Base-by-base conservation (phyloP, 2,113 vertebrate genomes). In the Leucoraja erinaceus region DNA sequence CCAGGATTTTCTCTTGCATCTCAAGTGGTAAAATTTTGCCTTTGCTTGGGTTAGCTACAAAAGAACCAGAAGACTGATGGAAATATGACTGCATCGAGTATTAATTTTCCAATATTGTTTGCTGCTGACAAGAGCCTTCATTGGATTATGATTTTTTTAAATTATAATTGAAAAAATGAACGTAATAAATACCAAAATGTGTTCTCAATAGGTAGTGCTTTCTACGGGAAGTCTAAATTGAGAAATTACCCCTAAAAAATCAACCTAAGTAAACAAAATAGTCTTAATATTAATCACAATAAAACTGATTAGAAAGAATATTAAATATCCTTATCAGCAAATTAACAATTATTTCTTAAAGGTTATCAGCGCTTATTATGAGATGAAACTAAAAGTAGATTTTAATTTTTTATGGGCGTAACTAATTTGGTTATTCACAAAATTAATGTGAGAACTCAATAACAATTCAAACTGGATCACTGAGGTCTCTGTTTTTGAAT, bases 401-500 rank as follows among this genome's bases (percentile, higher is more conserved):
- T 47, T 91, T 91, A 72, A 91, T 91, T 70, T 47, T 72, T 54
- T 91, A 72, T 72, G 66, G 22, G 11, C 20, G 1, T 38, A 74
- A 54, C 20, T 38, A 72, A 38, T 22, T 18, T 5, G 38, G 68
- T 28, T 38, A 91, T 72, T 91, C 90, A 91, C 20, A 28, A 16
- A 47, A 31, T 72, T 91, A 28, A 70, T 72, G 88, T 91, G 31
- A 91, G 18, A 72, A 91, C 88, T 91, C 31, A 70, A 90, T 90
- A 72, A 70, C 18, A 91, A 72, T 91, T 91, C 83, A 88, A 88
- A 88, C 59, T 63, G 28, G 28, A 28, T 86, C 38, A 70, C 88
- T 38, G 22, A 91, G 66, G 31, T 8, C 20, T 18, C 22, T 18
- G 59, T 11, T 72, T 91, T 38, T 91, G 68, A 33, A 66, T 72